These are phyloP conservation scores for Acanthaster planci DNA, from an alignment of 35 echinoderm and acorn worm species.

Conservation along the genomic window DNA sequence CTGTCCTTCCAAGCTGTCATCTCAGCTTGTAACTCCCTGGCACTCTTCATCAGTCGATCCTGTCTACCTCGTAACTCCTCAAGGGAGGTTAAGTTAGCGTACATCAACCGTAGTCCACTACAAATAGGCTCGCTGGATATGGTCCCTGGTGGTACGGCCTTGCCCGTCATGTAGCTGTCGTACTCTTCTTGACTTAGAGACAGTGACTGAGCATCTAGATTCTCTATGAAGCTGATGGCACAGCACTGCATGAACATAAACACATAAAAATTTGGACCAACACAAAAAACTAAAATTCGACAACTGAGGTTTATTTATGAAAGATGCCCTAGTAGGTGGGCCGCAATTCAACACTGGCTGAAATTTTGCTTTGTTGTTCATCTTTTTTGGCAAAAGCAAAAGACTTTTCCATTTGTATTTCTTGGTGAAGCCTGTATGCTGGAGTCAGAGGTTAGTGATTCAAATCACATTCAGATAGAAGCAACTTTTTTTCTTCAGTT, in stretches of 20 bases:
- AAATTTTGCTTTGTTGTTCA: too few relatives aligned
- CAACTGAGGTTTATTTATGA: too few relatives aligned
- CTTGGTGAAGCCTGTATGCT: too few relatives aligned
- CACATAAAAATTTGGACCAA: background rate
- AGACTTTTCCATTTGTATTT: too few relatives aligned
- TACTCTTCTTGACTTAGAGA: slow-evolving; percentile 88
- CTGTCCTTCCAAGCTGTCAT: slow-evolving; percentile 79
- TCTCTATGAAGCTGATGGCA: slow-evolving; percentile 96
- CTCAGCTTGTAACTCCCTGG: slow-evolving; percentile 70
- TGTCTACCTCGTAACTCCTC: slow-evolving; percentile 84
- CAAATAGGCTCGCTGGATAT: slow-evolving; percentile 75
- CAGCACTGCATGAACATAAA: slow-evolving; percentile 65
- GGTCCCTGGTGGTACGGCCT: slow-evolving; percentile 57
- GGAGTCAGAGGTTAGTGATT: too few relatives aligned
- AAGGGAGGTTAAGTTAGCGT: slow-evolving; percentile 83
- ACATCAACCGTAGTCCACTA: slow-evolving; percentile 91
- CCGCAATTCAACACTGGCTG: too few relatives aligned
- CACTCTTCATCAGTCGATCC: slow-evolving; percentile 85
- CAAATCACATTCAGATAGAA: too few relatives aligned
- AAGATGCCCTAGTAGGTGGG: too few relatives aligned
- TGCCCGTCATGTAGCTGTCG: slow-evolving; percentile 92
- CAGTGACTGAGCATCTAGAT: slow-evolving; percentile 91
- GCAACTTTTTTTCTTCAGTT: too few relatives aligned
- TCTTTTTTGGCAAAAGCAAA: too few relatives aligned
- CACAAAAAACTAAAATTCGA: too few relatives aligned